Percentiles rank a stretch among this genome's conserved stretches.
phyloP scores from a whole-genome alignment of 2,888 invertebrate species.

The Sympetrum striolatum region DNA sequence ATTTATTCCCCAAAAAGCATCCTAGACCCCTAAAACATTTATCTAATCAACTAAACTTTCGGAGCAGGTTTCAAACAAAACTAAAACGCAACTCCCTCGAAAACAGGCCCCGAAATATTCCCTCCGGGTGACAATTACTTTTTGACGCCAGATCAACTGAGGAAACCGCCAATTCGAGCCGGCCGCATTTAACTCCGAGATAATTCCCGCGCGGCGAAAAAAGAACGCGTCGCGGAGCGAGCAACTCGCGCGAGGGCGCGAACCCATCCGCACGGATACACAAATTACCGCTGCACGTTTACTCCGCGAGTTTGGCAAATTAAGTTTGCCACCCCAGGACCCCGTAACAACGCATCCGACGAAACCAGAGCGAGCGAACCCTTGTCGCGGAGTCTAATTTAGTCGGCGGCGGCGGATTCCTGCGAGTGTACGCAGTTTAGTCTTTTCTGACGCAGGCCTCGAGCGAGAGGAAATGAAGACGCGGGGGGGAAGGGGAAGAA shows the following conservation, averaged over 20 bases:
- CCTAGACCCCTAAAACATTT: no score
- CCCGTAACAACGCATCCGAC: neutral
- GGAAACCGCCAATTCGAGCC: no score
- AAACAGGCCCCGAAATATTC: no score
- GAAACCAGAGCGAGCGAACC: neutral
- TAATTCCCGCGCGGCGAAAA: no score
- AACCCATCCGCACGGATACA: neutral
- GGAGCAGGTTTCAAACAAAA: no score
- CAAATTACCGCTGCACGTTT: neutral
- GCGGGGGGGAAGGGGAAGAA: neutral
- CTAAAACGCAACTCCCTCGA: no score
- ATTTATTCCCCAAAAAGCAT: no score
- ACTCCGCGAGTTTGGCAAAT: neutral
- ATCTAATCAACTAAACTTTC: no score
- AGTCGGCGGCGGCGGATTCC: neutral
- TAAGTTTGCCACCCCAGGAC: neutral
- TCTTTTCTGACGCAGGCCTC: neutral
- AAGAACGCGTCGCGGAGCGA: no score
- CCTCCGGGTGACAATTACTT: no score
- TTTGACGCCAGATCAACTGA: no score
- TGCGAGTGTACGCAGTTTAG: neutral
- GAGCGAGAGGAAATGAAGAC: neutral
- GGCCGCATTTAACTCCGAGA: no score
- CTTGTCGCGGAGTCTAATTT: neutral
- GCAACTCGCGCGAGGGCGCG: neutral